Percentiles rank a stretch among this genome's conserved stretches.
Evolutionary conservation across 2,888 invertebrate genomes (phyloP).

Genomic region (Ypsolopha sequella): DNA sequence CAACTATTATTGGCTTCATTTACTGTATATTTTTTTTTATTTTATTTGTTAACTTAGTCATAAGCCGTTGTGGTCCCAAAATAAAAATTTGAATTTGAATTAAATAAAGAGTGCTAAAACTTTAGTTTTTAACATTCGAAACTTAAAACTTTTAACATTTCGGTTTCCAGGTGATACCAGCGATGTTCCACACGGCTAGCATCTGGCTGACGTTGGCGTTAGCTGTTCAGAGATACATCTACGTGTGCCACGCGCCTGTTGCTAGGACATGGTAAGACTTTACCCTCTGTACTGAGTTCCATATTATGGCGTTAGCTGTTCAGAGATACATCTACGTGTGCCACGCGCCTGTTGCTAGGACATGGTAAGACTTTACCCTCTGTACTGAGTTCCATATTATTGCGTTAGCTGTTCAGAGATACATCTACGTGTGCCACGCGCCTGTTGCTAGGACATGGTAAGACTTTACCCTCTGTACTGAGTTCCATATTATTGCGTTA

Average conservation of each 20-base stretch:
- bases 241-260: constrained; percentile 92
- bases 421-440: constrained; percentile 95
- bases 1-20: too few species aligned
- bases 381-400: constrained; percentile 78
- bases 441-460: constrained; percentile 87
- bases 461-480: constrained; percentile 31
- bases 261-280: constrained; percentile 83
- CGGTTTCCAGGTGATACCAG: constrained; percentile 75
- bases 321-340: constrained; percentile 97
- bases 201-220: constrained; percentile 93
- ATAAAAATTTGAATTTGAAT: too few species aligned
- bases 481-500: constrained; percentile 86
- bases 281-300: constrained; percentile 48
- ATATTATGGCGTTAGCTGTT: constrained; percentile 90
- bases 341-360: constrained; percentile 89
- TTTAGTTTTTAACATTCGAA: too few species aligned
- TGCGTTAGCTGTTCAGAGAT: constrained; percentile 91
- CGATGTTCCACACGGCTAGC: constrained; percentile 93
- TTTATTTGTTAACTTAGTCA: too few species aligned
- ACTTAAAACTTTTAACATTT: too few species aligned
- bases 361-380: constrained; percentile 71
- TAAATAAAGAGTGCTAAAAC: too few species aligned
- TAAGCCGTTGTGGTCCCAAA: too few species aligned
- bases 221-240: constrained; percentile 94
- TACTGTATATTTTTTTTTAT: too few species aligned